Percentiles rank a stretch among this genome's conserved stretches.
These are phyloP conservation scores for Drosophila crucigera DNA, from an alignment of 2,888 invertebrate genomes.

Conservation along the genomic window DNA sequence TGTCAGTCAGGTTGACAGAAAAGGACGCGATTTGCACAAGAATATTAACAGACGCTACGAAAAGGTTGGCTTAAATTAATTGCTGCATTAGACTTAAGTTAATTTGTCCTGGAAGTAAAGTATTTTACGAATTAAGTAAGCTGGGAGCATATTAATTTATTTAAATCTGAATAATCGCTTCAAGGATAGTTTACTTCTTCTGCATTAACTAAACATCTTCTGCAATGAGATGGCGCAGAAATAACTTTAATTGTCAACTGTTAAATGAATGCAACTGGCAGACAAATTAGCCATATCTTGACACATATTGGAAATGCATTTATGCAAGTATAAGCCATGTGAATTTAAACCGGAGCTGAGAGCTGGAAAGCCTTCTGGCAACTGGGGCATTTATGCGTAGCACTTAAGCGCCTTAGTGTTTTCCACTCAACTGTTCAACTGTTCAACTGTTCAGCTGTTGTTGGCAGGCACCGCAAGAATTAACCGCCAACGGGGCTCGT, in stretches of 20 bases:
- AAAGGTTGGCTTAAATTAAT: constrained; percentile 12
- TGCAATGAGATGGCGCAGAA: no score
- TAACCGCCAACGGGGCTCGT: constrained; percentile 50
- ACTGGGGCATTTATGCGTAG: constrained; percentile 41
- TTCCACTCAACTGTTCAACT: constrained; percentile 21
- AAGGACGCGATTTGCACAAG: constrained; percentile 1
- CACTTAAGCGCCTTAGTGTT: constrained; percentile 56
- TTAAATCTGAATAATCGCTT: not conserved
- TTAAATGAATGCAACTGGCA: not conserved
- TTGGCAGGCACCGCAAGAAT: constrained; percentile 51
- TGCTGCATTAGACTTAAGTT: not conserved
- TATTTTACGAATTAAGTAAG: not conserved
- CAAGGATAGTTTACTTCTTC: not conserved
- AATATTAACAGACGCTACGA: constrained; percentile 4
- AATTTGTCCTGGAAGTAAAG: not conserved
- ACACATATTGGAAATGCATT: not conserved
- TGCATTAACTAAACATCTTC: no score
- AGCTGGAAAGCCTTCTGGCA: constrained; percentile 33
- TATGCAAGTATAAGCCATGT: not conserved
- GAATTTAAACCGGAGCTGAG: constrained; percentile 23
- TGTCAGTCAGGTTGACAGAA: constrained; percentile 12
- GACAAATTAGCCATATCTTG: not conserved
- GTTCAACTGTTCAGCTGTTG: constrained; percentile 11
- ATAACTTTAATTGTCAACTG: no score
- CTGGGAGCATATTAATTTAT: not conserved